These are phyloP conservation scores for Zonitis immaculata DNA, from an alignment of 2,888 invertebrate species.

Conservation along the genomic window DNA sequence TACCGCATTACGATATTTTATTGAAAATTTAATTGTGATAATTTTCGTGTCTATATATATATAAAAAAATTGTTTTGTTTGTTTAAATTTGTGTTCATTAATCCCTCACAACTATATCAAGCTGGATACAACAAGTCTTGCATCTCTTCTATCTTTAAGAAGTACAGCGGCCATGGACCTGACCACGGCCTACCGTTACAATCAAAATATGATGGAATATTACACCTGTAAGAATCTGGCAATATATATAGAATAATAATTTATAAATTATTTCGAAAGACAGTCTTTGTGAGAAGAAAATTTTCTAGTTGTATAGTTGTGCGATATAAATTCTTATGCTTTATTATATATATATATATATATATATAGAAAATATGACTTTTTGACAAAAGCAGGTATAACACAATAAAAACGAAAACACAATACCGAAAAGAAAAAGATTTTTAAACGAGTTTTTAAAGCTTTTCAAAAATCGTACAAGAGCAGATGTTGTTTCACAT, in stretches of 20 bases:
- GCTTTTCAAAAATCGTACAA: constrained; percentile 13
- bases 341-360: too few species aligned
- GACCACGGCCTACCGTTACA: constrained; percentile 91
- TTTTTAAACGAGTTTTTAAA: constrained; percentile 25
- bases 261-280: too few species aligned
- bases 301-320: constrained; percentile 9
- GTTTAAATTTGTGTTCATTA: constrained; percentile 19
- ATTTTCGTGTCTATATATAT: too few species aligned
- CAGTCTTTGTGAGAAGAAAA: constrained; percentile 8
- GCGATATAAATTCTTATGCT: too few species aligned
- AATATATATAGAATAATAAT: neutral
- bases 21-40: too few species aligned
- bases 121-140: constrained; percentile 64
- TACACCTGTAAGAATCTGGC: constrained; percentile 85
- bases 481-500: constrained; percentile 16
- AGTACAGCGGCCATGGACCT: constrained; percentile 78
- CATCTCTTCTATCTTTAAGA: constrained; percentile 62
- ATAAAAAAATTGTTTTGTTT: too few species aligned
- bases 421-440: neutral
- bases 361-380: too few species aligned
- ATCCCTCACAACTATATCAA: constrained; percentile 48
- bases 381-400: constrained; percentile 24
- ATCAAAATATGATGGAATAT: constrained; percentile 99
- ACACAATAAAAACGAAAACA: too few species aligned
- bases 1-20: too few species aligned